Evolutionary conservation across 2,113 vertebrate species (phyloP).

Genomic region (Cephalopholis sonnerati): DNA sequence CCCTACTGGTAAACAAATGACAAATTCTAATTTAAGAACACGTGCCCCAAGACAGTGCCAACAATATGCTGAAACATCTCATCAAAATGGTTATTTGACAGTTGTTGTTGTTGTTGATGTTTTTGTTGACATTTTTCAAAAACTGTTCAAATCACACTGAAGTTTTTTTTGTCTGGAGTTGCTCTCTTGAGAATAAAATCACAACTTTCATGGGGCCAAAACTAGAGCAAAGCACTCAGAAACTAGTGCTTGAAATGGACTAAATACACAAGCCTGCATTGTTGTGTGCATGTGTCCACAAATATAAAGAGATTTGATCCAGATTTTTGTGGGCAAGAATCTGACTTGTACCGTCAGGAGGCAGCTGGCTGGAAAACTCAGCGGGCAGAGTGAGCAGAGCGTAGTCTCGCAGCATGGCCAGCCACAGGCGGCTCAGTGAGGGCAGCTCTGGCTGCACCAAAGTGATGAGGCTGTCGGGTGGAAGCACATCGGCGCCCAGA

Average conservation of each 20-base stretch:
- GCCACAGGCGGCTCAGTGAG: constrained; percentile 94
- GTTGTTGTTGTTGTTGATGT: no score
- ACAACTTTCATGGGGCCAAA: not conserved
- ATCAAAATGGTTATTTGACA: not conserved
- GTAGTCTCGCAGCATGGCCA: constrained; percentile 95
- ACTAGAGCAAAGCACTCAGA: constrained; percentile 15
- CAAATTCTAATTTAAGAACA: not conserved
- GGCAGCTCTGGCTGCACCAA: constrained; percentile 96
- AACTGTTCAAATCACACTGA: not conserved
- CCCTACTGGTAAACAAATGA: not conserved
- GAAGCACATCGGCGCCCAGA: constrained; percentile 86
- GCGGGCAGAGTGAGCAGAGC: constrained; percentile 95
- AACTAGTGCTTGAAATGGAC: not conserved
- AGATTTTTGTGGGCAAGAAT: not conserved
- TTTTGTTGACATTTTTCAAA: constrained; percentile 3
- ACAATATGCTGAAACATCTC: not conserved
- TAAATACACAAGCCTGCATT: not conserved
- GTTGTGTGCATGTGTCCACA: not conserved
- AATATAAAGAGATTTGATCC: not conserved
- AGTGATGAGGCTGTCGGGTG: constrained; percentile 96
- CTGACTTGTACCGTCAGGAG: constrained; percentile 91
- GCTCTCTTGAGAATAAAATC: not conserved
- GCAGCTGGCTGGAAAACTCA: constrained; percentile 98
- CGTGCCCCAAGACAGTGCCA: not conserved
- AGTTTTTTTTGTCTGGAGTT: not conserved